Base-by-base conservation (phyloP, 2,888 invertebrate species). In the Tethea ocularis region DNA sequence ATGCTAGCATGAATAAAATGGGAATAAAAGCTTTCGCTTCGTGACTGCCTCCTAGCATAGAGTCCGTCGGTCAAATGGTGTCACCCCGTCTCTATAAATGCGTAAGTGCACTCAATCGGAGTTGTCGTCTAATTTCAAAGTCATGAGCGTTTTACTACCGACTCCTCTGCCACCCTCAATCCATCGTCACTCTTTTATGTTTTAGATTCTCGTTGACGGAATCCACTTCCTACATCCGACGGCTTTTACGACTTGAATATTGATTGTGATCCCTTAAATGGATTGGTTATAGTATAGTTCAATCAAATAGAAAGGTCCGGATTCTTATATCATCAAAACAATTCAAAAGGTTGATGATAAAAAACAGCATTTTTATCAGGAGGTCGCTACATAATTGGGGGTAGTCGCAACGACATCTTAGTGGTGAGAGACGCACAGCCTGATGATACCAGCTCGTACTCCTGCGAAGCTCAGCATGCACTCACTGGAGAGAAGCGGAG, bases 391-490 rank as follows among this genome's bases (percentile, higher is more conserved):
- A 95, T 89, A 3, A 80, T 97, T 15, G 96, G 97, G 1, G 95
- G 96, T 51, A 93, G 95, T 52, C 94, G 95, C 2, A 84, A 85
- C 1, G 89, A 92, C 65, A 70, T 88, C 11, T 92, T 98, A 57
- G 96, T 97, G 77, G 95, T 97, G 33, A 93, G 96, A 22, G 95
- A 96, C 57, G 95, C 96, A 3, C 93, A 95, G 38, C 87, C 95
- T 0, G 96, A 96, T 67, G 98, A 98, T 79, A 94, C 95, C 46
- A 95, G 95, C 29, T 94, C 95, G 56, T 98, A 96, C 83, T 95
- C 96, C 51, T 98, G 98, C 78, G 94, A 96, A 70, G 96, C 97
- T 0, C 94, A 96, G 61, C 97, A 98, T 82, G 94, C 95, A 0
- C 90, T 98, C 59, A 98, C 97, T 0, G 96, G 96, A 0, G 97